Base-by-base conservation (phyloP, 2,797 vertebrate genomes). In the Chaetodon trifasciatus region DNA sequence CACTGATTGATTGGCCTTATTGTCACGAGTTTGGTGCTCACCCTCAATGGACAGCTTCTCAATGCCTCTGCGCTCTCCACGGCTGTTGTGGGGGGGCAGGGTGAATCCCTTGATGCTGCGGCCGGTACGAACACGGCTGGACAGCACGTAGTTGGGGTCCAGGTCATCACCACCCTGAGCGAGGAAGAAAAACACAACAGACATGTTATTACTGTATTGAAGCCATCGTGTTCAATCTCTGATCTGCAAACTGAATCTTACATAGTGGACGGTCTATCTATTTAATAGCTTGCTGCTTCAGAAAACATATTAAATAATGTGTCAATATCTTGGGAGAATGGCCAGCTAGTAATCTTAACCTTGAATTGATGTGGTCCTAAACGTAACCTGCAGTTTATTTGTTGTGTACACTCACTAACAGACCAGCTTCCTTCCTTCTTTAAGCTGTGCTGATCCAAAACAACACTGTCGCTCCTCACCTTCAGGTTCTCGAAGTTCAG, bases 41-140 rank as follows among this genome's bases (percentile, higher is more conserved):
- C 98, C 98, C 95, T 99, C 97, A 11, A 97, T 96, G 3, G 98
- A 97, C 75, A 99, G 95, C 61, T 96, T 97, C 94, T 99, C 96
- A 0, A 99, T 93, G 65, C 88, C 95, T 76, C 98, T 96, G 80
- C 98, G 95, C 95, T 99, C 98, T 73, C 98, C 98, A 63, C 98
- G 96, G 91, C 98, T 99, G 92, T 97, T 99, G 91, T 99, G 98
- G 1, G 98, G 98, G 9, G 98, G 98, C 58, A 99, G 96, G 50
- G 97, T 97, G 94, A 98, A 98, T 10, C 98, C 98, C 72, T 97
- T 97, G 92, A 99, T 94, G 93, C 98, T 98, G 87, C 98, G 96
- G 66, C 98, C 98, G 0, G 98, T 99, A 92, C 98, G 96, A n/a
- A 99, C 98, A 56, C 98, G 97, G 90, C 97, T 98, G 90, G 98